These are phyloP conservation scores for Acanthosepion pharaonis DNA, from an alignment of 2,888 invertebrate species.

Conservation along the genomic window DNA sequence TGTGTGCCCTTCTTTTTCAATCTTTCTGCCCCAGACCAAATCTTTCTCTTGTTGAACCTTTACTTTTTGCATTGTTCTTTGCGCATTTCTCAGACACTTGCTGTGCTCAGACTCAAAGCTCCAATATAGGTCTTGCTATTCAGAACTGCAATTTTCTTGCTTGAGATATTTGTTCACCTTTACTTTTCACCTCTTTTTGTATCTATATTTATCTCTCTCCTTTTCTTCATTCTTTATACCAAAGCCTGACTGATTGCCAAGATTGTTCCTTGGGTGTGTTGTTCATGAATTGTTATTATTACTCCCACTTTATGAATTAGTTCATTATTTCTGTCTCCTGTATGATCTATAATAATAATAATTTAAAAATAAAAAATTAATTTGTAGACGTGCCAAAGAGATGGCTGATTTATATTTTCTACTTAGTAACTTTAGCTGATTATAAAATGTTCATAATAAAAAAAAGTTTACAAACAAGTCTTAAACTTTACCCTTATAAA, in stretches of 20 bases:
- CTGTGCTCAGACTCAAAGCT: not conserved
- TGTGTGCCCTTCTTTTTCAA: not conserved
- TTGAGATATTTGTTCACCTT: constrained; percentile 22
- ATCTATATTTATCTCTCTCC: not conserved
- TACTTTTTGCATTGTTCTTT: not conserved
- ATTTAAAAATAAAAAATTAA: too few species aligned
- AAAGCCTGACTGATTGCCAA: not conserved
- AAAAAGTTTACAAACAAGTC: too few species aligned
- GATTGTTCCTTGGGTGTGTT: constrained; percentile 4
- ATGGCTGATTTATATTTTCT: too few species aligned
- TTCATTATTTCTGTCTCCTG: not conserved
- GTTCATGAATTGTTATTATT: not conserved
- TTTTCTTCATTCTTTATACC: constrained; percentile 35
- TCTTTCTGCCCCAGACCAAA: not conserved
- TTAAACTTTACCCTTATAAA: too few species aligned
- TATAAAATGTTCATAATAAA: too few species aligned
- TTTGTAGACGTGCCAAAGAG: too few species aligned
- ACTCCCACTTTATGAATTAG: not conserved
- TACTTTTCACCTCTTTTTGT: not conserved
- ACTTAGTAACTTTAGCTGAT: too few species aligned
- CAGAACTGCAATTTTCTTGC: constrained; percentile 11
- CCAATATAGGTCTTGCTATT: not conserved
- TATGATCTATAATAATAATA: not conserved
- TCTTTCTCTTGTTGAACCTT: not conserved
- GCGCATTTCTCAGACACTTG: constrained; percentile 4